Evolutionary conservation across 2,888 invertebrate species (phyloP).

Genomic region (Acanthoscelides obtectus): DNA sequence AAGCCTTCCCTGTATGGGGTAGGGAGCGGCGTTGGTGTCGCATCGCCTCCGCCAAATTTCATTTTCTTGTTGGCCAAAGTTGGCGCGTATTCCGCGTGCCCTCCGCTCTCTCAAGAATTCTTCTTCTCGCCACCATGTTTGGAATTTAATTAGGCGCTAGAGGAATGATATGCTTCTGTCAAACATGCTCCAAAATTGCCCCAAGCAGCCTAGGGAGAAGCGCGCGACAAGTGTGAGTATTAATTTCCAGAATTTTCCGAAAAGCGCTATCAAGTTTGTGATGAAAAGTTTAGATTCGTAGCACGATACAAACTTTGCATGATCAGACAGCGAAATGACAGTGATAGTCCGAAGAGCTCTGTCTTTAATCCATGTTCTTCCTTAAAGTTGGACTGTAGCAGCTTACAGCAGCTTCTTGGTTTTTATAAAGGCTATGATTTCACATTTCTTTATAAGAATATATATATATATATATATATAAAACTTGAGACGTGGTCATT

Average conservation of each 20-base stretch:
- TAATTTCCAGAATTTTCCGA: background rate
- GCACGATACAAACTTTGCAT: background rate
- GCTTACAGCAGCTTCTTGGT: too few species aligned
- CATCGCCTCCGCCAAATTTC: constrained; percentile 40
- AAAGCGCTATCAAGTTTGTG: background rate
- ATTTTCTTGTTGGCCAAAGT: constrained; percentile 42
- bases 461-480: too few species aligned
- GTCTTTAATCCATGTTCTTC: too few species aligned
- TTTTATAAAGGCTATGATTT: too few species aligned
- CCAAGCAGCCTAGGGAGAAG: background rate
- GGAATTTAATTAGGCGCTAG: constrained; percentile 23
- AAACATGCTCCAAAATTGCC: constrained; percentile 3
- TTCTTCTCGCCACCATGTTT: constrained; percentile 17
- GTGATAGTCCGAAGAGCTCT: background rate
- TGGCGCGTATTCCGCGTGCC: constrained; percentile 18
- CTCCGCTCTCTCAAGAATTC: constrained; percentile 13
- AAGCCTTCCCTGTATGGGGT: background rate
- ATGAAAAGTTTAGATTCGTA: background rate
- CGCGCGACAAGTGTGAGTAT: background rate
- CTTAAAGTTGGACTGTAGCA: too few species aligned
- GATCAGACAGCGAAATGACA: background rate
- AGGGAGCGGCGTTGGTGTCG: constrained; percentile 17
- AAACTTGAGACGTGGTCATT: too few species aligned
- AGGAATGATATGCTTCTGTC: background rate
- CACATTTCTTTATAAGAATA: too few species aligned